Evolutionary conservation across 2,113 vertebrate species (phyloP), one percentile per base, ranked within the genome.

Genomic region (Triplophysa tibetana): DNA sequence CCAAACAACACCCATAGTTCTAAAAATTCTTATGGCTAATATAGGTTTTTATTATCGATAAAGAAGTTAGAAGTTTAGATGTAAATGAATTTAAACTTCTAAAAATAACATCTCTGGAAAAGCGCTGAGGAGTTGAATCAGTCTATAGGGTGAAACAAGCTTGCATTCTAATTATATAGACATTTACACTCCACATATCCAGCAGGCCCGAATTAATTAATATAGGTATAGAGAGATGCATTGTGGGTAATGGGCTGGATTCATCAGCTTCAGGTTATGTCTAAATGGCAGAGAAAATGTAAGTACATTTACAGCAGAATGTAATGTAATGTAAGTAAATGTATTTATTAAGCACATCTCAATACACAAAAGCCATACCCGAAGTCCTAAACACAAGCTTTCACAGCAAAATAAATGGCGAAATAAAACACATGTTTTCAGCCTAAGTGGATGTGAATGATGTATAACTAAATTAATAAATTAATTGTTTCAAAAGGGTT

Each of bases 241-340:
- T 67, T 74, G 56, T 73, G 43, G 41, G 78, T 76, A 45, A 16
- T 58, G 11, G 48, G 41, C 14, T 52, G 43, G 75, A 67, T 68
- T 5, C 48, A 75, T 66, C 45, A 81, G 65, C 33, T 70, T n/a
- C 26, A 38, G 17, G 33, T 38, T 38, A 77, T 76, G 54, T 29
- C 26, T 4, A 66, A 38, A 38, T 38, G 33, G 33, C 33, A 38
- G 33, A 38, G 6, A 38, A 76, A 38, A 38, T 38, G 33, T 38
- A 38, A 7, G 33, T 38, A 60, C 14, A 73, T 67, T 62, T 83
- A 77, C n/a, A 77, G 52, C 65, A 74, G 75, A 68, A 79, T 78
- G 68, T 38, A 45, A 45, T 45, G 43, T 38, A 38, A 84, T 61
- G 63, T 43, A 62, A 82, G 5, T 45, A 52, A 16, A 74, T 62